Evolutionary conservation across 1,140 invertebrate species (phyloP), one percentile per base, ranked within the genome.

Genomic region (Drosophila guanche): DNA sequence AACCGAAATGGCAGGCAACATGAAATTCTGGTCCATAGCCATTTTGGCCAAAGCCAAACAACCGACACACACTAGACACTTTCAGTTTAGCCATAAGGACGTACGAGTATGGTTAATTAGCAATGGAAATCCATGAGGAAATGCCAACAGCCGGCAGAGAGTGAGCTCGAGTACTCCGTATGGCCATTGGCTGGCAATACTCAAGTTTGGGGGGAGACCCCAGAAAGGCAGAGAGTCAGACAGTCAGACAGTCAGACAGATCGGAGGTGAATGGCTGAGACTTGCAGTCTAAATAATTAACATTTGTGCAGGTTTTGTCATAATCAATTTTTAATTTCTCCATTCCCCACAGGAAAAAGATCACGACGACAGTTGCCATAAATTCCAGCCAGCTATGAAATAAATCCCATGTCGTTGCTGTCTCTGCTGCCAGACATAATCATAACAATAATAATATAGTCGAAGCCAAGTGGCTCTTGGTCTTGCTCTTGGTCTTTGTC

Each of bases 321-420:
- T 81, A 86, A 86, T 86, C 83, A 86, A 86, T 86, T 86, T 86
- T 86, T 88, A 86, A 86, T 86, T 88, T 86, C 83, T 86, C 88
- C 83, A 89, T 89, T 89, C 73, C 48, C 16, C 33, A 20, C 54
- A 20, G 69, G 55, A 29, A 20, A 20, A 20, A 48, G 58, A 66
- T 40, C 73, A 71, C 54, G 43, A 51, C 74, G 83, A 83, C 84
- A 85, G 70, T 55, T 51, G 70, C 80, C 78, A 89, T 89, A 89
- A 89, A 89, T 89, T 85, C 63, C 76, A 79, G 66, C 67, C 71
- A 72, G 68, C 85, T 79, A 85, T 89, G 80, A 79, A 71, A 89
- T 89, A 89, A 89, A 89, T 89, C 85, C 78, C 78, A 79, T 63
- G 79, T 61, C 66, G 63, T 62, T 85, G 77, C 58, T 74, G 76